These are phyloP conservation scores for Goniozus legneri DNA, from an alignment of 1,140 invertebrate genomes.

Conservation along the genomic window DNA sequence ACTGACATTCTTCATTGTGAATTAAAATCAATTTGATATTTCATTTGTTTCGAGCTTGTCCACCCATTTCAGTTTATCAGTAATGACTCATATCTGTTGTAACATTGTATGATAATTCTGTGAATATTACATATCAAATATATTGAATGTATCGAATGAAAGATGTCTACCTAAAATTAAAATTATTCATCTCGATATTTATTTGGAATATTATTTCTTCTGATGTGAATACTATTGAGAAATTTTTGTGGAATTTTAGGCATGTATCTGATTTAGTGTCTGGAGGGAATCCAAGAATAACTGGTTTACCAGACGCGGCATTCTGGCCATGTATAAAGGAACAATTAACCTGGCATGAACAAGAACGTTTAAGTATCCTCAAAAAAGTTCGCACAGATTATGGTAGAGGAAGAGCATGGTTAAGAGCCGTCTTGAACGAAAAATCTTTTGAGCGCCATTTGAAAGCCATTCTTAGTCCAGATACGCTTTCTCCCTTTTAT, in stretches of 20 bases:
- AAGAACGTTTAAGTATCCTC: conserved; percentile 77
- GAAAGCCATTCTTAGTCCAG: conserved; percentile 70
- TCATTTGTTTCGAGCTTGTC: too few relatives aligned
- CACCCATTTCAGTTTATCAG: too few relatives aligned
- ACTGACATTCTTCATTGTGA: too few relatives aligned
- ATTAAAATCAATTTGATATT: too few relatives aligned
- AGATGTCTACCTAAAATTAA: conserved; percentile 11
- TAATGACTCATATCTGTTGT: too few relatives aligned
- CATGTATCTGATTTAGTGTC: conserved; percentile 62
- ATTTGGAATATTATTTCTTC: too few relatives aligned
- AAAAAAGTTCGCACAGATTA: conserved; percentile 77
- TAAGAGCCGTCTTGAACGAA: conserved; percentile 84
- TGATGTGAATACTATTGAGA: too few relatives aligned
- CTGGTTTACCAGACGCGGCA: conserved; percentile 42
- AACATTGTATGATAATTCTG: too few relatives aligned
- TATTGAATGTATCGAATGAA: conserved; percentile 1
- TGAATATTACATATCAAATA: conserved; percentile 28
- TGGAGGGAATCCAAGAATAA: conserved; percentile 36
- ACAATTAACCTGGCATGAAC: conserved; percentile 81
- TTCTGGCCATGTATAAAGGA: conserved; percentile 70
- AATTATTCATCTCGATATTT: conserved; percentile 1
- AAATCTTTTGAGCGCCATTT: conserved; percentile 82
- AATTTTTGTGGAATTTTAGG: conserved; percentile 36
- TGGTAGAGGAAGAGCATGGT: conserved; percentile 81
- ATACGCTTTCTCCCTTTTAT: conserved; percentile 70